Evolutionary conservation across 2,797 vertebrate genomes (phyloP).

Genomic region (Squalus acanthias): DNA sequence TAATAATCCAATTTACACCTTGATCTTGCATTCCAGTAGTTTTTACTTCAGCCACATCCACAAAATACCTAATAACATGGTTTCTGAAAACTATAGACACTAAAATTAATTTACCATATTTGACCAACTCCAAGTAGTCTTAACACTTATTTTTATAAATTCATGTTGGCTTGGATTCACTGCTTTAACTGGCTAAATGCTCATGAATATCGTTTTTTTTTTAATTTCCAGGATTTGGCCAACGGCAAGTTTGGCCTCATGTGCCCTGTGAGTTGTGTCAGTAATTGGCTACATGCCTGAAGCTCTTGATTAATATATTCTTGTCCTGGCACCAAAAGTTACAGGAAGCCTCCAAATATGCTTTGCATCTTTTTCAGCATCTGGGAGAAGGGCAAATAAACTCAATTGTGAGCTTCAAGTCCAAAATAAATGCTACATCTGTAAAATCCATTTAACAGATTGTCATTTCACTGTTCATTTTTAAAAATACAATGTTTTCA

Average conservation of each 20-base stretch:
- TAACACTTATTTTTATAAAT: neutral
- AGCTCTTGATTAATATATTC: constrained; percentile 15
- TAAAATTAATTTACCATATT: neutral
- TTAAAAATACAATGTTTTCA: neutral
- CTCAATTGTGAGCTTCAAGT: neutral
- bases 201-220: neutral
- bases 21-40: neutral
- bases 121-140: neutral
- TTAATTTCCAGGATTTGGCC: constrained; percentile 13
- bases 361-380: constrained; percentile 7
- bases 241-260: neutral
- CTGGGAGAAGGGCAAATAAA: constrained; percentile 1
- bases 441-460: neutral
- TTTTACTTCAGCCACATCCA: neutral
- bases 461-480: neutral
- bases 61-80: neutral
- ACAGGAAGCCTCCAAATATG: constrained; percentile 11
- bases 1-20: neutral
- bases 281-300: neutral
- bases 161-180: neutral
- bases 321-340: neutral
- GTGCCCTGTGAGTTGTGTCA: neutral
- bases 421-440: neutral
- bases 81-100: neutral
- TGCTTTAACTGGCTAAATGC: neutral